phyloP scores from a whole-genome alignment of 2,888 invertebrate genomes.

The Trilocha varians region DNA sequence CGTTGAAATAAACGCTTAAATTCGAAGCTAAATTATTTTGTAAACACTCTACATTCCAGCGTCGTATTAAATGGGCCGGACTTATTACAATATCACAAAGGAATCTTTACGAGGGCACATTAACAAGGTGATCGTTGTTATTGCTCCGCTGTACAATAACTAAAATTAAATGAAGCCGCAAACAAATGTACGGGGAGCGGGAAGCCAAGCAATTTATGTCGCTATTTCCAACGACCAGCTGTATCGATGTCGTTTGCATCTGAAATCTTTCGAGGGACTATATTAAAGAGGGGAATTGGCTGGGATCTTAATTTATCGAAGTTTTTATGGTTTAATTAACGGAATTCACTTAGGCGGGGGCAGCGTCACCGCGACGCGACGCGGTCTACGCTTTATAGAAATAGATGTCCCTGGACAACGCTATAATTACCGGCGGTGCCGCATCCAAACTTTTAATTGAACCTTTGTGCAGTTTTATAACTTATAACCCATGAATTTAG shows the following conservation, averaged over 20 bases:
- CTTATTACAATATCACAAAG: constrained; percentile 24
- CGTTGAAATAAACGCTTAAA: not conserved
- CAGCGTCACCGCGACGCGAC: constrained; percentile 27
- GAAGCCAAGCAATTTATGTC: constrained; percentile 48
- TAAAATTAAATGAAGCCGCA: constrained; percentile 56
- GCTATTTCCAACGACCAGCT: constrained; percentile 36
- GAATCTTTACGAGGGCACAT: constrained; percentile 32
- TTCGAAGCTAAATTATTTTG: not conserved
- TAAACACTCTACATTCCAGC: not conserved
- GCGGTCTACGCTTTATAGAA: constrained; percentile 56
- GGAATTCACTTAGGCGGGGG: constrained; percentile 69
- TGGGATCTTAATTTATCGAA: constrained; percentile 74
- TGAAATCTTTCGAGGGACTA: constrained; percentile 63
- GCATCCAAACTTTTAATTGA: constrained; percentile 71
- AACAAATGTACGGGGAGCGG: constrained; percentile 48
- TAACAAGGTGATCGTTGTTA: constrained; percentile 29
- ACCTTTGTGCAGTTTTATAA: constrained; percentile 68
- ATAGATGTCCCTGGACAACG: constrained; percentile 54
- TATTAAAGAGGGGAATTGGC: constrained; percentile 71
- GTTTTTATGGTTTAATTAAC: constrained; percentile 76
- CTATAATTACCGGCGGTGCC: constrained; percentile 61
- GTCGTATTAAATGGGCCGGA: constrained; percentile 2
- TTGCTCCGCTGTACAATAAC: constrained; percentile 35
- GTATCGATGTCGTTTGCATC: constrained; percentile 70
- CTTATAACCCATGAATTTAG: too few relatives aligned